Conservation (phyloP, 2,797 vertebrate species). For the Periparus ater region DNA sequence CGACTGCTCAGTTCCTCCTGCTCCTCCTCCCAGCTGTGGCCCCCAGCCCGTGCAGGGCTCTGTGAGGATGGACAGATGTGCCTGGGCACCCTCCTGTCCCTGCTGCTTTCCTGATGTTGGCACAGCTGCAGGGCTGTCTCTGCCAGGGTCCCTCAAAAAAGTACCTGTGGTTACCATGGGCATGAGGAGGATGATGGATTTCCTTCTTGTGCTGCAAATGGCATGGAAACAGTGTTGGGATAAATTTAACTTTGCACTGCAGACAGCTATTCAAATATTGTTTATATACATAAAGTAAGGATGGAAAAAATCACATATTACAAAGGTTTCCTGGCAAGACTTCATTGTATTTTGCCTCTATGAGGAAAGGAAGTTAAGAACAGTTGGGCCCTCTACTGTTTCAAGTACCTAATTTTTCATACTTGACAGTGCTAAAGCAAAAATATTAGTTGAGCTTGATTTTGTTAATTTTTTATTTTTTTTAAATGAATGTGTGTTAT, state of each 20-base stretch:
- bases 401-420: background rate
- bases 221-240: background rate
- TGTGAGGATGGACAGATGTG: rapidly evolving
- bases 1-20: background rate
- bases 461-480: background rate
- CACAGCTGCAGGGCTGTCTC: background rate
- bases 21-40: background rate
- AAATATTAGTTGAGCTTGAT: background rate
- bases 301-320: constrained; percentile 1
- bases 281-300: background rate
- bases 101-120: rapidly evolving
- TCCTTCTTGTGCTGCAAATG: background rate
- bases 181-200: background rate
- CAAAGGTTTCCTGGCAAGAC: background rate
- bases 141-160: background rate
- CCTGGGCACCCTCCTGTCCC: background rate
- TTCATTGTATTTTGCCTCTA: background rate
- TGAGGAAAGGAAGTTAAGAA: background rate
- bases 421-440: background rate
- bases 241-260: background rate
- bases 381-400: background rate
- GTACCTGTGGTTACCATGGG: background rate
- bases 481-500: background rate
- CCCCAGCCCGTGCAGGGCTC: background rate
- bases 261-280: background rate